Conservation (phyloP, 2,888 invertebrate species). For the Ashinkailepas kermadecensis region DNA sequence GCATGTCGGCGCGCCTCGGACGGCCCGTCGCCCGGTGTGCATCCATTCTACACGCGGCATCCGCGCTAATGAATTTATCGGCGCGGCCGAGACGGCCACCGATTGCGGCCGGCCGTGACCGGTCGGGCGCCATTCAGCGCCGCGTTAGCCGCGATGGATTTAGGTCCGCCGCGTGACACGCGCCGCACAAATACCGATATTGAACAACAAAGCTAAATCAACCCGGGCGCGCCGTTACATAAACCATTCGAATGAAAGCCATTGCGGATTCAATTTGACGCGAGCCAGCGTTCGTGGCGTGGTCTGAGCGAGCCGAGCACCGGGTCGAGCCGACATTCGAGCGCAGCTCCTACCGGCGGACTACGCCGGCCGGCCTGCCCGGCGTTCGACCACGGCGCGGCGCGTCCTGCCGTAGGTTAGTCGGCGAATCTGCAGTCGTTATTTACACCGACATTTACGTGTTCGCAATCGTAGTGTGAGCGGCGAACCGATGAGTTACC, state of each 20-base stretch:
- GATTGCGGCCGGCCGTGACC: neutral
- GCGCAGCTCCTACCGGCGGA: no score
- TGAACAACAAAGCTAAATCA: constrained; percentile 4
- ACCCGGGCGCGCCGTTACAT: neutral
- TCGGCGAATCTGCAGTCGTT: neutral
- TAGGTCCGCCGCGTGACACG: neutral
- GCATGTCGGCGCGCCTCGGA: neutral
- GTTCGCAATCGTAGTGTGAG: neutral
- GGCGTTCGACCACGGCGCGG: neutral
- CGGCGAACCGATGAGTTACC: neutral
- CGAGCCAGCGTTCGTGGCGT: no score
- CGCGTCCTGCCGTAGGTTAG: neutral
- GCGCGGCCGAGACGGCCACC: neutral
- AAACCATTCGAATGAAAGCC: neutral
- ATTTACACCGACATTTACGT: constrained; percentile 5
- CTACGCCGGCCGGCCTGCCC: no score
- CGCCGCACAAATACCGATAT: neutral
- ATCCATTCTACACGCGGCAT: neutral
- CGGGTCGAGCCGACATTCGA: no score
- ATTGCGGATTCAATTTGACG: neutral
- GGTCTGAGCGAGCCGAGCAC: no score
- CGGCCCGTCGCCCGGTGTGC: neutral
- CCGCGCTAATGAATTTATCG: neutral
- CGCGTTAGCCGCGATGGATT: neutral
- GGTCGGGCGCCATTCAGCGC: neutral